A percentile compares a stretch with the other conserved stretches of the same genome.
phyloP scores from a whole-genome alignment of 2,888 invertebrate genomes.

The Aproaerema taeniolella region DNA sequence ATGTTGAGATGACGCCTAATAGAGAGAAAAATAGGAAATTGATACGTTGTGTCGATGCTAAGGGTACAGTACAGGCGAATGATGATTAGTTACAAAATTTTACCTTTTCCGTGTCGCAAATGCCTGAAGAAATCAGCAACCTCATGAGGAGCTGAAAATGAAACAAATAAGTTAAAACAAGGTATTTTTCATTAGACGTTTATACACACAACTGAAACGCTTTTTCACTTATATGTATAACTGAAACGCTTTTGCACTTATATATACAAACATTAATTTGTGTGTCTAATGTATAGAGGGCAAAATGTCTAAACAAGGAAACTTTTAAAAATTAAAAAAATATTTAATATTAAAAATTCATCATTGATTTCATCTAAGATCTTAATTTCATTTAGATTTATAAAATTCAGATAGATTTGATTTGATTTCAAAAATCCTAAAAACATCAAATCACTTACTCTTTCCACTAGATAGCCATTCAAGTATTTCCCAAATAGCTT shows the following conservation, averaged over 20 bases:
- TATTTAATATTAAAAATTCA: too few species aligned
- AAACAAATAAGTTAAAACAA: slow-evolving; percentile 17
- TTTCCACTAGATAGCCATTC: slow-evolving; percentile 41
- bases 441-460: slow-evolving; percentile 26
- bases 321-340: not conserved
- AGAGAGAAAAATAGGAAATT: too few species aligned
- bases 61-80: too few species aligned
- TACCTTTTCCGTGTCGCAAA: slow-evolving; percentile 33
- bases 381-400: too few species aligned
- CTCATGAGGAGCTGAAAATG: slow-evolving; percentile 34
- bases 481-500: slow-evolving; percentile 38
- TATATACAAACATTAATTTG: not conserved
- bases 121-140: slow-evolving; percentile 42
- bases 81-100: too few species aligned
- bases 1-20: too few species aligned
- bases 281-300: not conserved
- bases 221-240: too few species aligned
- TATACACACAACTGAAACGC: too few species aligned
- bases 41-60: too few species aligned
- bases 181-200: too few species aligned
- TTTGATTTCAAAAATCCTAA: not conserved
- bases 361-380: too few species aligned
- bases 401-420: not conserved
- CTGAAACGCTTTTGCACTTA: too few species aligned
- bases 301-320: not conserved